Evolutionary conservation across 92 coral and sea anemone genomes (phyloP), one percentile per base, ranked within the genome.

Genomic region (Plumapathes pennacea): DNA sequence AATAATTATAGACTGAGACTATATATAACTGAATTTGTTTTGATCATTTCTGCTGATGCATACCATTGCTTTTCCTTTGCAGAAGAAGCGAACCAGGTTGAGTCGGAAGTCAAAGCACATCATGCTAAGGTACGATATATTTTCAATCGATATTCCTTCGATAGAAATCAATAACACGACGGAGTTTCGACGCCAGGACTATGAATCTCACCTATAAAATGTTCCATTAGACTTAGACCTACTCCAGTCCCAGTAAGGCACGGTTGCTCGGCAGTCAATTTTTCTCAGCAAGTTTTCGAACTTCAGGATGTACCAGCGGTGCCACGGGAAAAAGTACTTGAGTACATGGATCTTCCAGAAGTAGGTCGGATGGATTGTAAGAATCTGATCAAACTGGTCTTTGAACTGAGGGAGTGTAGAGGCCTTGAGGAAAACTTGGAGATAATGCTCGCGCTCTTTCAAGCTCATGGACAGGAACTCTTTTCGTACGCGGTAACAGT

Each of bases 171-270:
- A n/a, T n/a, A n/a, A n/a, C n/a, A n/a, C n/a, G n/a, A n/a, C n/a
- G n/a, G n/a, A n/a, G n/a, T n/a, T n/a, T n/a, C n/a, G n/a, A n/a
- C n/a, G n/a, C n/a, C n/a, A n/a, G n/a, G n/a, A n/a, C n/a, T n/a
- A n/a, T n/a, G n/a, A n/a, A n/a, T n/a, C n/a, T n/a, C n/a, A n/a
- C n/a, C n/a, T n/a, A n/a, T n/a, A n/a, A n/a, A n/a, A n/a, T n/a
- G n/a, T n/a, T n/a, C n/a, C n/a, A n/a, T n/a, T n/a, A n/a, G n/a
- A n/a, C n/a, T n/a, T n/a, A n/a, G n/a, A n/a, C n/a, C n/a, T n/a
- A n/a, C n/a, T n/a, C 95, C 95, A 86, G 70, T 90, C 70, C 97
- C 97, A 90, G 33, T 78, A 90, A 12, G 97, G 97, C 25, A 90
- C 80, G 8, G 97, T 90, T 28, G 87, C 82, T 10, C 97, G 97